These are phyloP conservation scores for Leptodactylus fuscus DNA, from an alignment of 2,113 vertebrate species.

Conservation along the genomic window DNA sequence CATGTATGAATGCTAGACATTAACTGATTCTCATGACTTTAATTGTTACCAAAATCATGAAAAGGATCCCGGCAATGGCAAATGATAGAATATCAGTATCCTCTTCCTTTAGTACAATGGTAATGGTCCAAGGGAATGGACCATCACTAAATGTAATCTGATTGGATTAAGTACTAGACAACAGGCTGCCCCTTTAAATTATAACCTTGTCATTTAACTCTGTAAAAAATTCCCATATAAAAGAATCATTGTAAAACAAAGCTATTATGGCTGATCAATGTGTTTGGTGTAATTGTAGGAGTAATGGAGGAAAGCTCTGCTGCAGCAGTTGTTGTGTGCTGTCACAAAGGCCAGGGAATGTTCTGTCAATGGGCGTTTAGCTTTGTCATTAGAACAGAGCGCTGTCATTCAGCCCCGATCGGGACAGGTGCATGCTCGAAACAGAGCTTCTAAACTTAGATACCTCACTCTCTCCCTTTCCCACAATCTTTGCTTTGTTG, in stretches of 20 bases:
- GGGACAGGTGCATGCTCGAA: constrained; percentile 41
- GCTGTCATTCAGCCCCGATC: not conserved
- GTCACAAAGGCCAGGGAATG: constrained; percentile 44
- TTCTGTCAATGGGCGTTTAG: constrained; percentile 41
- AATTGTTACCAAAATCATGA: not conserved
- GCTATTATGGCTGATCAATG: not conserved
- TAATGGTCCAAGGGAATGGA: not conserved
- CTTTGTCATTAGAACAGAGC: not conserved
- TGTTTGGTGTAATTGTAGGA: too few species aligned
- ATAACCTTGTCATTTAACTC: not conserved
- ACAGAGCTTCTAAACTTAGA: not conserved
- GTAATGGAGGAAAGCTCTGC: constrained; percentile 3
- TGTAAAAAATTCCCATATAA: not conserved
- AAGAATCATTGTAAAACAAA: not conserved
- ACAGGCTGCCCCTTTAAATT: not conserved
- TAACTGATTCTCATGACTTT: too few species aligned
- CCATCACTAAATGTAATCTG: not conserved
- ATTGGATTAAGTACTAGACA: not conserved
- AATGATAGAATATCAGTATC: not conserved
- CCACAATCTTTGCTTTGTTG: constrained; percentile 25
- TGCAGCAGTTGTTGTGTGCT: constrained; percentile 30
- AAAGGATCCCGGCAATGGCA: not conserved
- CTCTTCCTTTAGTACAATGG: not conserved
- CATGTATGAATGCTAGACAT: too few species aligned
- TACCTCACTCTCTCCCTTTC: not conserved